Base-by-base conservation (phyloP, 2,113 vertebrate genomes). In the Orcinus orca region DNA sequence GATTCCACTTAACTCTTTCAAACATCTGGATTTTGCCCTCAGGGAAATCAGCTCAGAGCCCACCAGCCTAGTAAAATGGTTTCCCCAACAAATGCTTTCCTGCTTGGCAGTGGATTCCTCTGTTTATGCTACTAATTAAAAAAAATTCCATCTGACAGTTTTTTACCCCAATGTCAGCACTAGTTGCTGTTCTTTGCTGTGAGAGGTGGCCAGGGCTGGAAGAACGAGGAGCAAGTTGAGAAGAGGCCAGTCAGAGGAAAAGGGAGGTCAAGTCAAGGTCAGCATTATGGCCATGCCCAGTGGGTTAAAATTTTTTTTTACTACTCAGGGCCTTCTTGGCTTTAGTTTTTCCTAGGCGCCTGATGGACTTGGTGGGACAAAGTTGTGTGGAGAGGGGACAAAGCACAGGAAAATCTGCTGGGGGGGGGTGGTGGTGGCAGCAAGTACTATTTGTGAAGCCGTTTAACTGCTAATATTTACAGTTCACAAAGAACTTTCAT, bases 41-140 rank as follows among this genome's bases (percentile, higher is more conserved):
- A 81, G 31, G 26, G 15, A 91, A 90, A 93, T 90, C 60, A 96
- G 44, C n/a, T 47, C 80, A 77, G 62, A 87, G 67, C 29, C 25
- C 50, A 85, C 60, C 71, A 95, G 68, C 83, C 68, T 85, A 88
- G 60, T 18, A 92, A 88, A 91, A 93, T 96, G 53, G 41, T 84
- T 92, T 96, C 47, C 65, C 36, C 70, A 70, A 58, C 31, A 76
- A 70, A 81, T 31, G 21, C 41, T 91, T 68, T 90, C 47, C 33
- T 88, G 63, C 31, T 80, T 93, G 73, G 6, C 33, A 62, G 31
- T 79, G 5, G 50, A 90, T 71, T 84, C 77, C 29, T 85, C 18
- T 89, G 67, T 81, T 74, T 96, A 55, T 82, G 80, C 12, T 80
- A 77, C 38, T 87, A 89, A 55, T 44, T 84, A 20, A 70, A 70